Base-by-base conservation (phyloP, 2,113 vertebrate genomes). In the Toxotes jaculatrix region DNA sequence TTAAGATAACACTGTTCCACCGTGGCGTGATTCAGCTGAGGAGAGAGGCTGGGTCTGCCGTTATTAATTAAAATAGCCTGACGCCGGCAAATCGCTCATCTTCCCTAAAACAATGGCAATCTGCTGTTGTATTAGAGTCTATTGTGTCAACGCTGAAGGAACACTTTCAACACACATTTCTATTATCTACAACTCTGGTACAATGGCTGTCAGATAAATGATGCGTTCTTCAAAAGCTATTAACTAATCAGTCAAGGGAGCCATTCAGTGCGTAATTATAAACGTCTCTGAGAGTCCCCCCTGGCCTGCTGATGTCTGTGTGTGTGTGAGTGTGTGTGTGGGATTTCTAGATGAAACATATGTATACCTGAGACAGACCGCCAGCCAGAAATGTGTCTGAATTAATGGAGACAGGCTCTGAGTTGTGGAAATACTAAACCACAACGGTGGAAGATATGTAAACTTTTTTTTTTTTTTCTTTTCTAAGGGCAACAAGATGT, bases 161-260 rank as follows among this genome's bases (percentile, higher is more conserved):
- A 72, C 32, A 45, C 49, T 81, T 71, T 31, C 32, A 62, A 75
- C 72, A 64, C 65, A 49, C 19, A 45, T 78, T 83, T 74, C 45
- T 65, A 69, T 68, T 61, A 71, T 64, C 69, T 69, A 12, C 34
- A 53, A 64, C 56, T 72, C 43, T 21, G 32, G 42, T 21, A 75
- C 72, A 87, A 74, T 53, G 42, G 51, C 56, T 79, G 84, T 73
- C 75, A 71, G 59, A 71, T 9, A 53, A 57, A 42, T 47, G 27
- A 59, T 59, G 65, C 40, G 43, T 80, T 76, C 57, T 27, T 82
- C 62, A 40, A 65, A 64, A 72, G 83, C 42, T 61, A 82, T 78
- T 78, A 74, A 86, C 32, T 60, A 79, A 82, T 85, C 71, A 80
- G 47, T 85, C 76, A 79, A 23, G 23, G 55, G 45, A 82, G 32